Base-by-base conservation (phyloP, 2,888 invertebrate genomes). In the Plagodis pulveraria region DNA sequence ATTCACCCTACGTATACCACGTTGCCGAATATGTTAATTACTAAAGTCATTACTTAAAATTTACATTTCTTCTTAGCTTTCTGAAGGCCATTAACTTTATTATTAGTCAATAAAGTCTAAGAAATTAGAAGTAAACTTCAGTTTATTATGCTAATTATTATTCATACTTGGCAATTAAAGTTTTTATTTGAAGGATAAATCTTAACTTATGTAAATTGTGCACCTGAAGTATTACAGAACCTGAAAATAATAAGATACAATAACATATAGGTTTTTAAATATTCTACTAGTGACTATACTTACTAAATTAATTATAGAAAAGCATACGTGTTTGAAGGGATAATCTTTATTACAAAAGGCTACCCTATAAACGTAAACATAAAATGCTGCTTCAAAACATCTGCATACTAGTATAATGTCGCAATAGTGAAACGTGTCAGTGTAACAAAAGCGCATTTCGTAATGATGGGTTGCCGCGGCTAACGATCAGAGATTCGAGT, bases 401-500 rank as follows among this genome's bases (percentile, higher is more conserved):
- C 38, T 56, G 50, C 50, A 56, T 56, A 11, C n/a, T n/a, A 1
- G 22, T 22, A 47, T 35, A 36, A 6, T 53, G 38, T 42, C 41
- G 40, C 42, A 42, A 44, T 57, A 50, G 51, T 64, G 48, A 50
- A 60, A 50, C 38, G 48, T 50, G 50, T 48, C 52, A 50, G 51
- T 43, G 40, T 60, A 61, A 58, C 60, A 63, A 63, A 60, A 62
- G 62, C 56, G 58, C 59, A 66, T 63, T 66, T 53, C 48, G 57
- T 65, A 62, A 64, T 61, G 62, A 62, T 59, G 58, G 57, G 65
- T 67, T 61, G 65, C 52, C 62, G 63, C 55, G 48, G 60, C 60
- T 63, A 67, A 67, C 67, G 69, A 67, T 70, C 66, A 70, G 62
- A 67, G 65, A 55, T 67, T 66, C 53, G 79, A 82, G 81, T 80